A percentile compares a stretch with the other conserved stretches of the same genome.
phyloP scores from a whole-genome alignment of 2,888 invertebrate species.

The Ganaspis brasiliensis region DNA sequence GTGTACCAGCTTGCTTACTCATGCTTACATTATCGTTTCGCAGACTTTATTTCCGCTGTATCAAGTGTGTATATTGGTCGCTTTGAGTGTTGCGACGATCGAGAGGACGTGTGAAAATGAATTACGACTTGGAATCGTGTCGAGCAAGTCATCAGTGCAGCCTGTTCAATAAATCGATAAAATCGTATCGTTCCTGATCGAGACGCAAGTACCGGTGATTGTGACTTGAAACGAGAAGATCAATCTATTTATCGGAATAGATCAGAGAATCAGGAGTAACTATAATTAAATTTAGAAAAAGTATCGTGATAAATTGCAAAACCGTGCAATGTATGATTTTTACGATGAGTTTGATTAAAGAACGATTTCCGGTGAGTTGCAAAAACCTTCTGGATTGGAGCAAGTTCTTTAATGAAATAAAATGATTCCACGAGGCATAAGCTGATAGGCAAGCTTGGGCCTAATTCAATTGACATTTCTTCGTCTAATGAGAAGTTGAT shows the following conservation, averaged over 20 bases:
- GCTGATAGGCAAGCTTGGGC: conserved; percentile 56
- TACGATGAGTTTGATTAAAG: background rate
- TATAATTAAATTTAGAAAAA: background rate
- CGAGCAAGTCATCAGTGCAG: background rate
- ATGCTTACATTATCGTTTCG: conserved; percentile 49
- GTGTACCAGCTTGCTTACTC: conserved; percentile 50
- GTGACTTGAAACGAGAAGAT: background rate
- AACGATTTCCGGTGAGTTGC: background rate
- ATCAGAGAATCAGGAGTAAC: too few relatives aligned
- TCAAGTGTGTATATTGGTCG: conserved; percentile 25
- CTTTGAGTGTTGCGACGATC: conserved; percentile 3
- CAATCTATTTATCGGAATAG: background rate
- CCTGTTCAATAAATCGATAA: conserved; percentile 21
- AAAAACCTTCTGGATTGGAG: background rate
- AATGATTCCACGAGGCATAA: conserved; percentile 56
- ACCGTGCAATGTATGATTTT: background rate
- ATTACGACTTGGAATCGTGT: conserved; percentile 31
- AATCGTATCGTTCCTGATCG: conserved; percentile 3
- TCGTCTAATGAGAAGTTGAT: conserved; percentile 70
- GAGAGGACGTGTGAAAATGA: conserved; percentile 40
- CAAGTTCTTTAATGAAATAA: background rate
- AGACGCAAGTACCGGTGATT: background rate
- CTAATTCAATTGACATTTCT: conserved; percentile 60
- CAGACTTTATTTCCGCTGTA: conserved; percentile 56
- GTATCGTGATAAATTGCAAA: background rate